Conservation (phyloP, 2,113 vertebrate genomes). For the Caretta caretta region DNA sequence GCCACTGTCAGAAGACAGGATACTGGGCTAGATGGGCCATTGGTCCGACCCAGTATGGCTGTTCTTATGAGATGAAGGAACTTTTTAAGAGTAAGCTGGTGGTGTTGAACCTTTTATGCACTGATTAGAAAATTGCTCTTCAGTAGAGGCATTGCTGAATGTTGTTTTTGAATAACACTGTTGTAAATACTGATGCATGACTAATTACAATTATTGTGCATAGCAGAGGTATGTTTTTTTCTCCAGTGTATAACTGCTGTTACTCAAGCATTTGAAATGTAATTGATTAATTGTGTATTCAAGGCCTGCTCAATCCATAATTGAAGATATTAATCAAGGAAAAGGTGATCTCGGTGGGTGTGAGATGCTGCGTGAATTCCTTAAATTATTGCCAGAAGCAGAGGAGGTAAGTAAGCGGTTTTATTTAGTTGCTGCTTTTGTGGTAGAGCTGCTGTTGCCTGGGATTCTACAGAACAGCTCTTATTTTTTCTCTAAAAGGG, state of each 20-base stretch:
- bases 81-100: background rate
- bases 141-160: background rate
- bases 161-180: background rate
- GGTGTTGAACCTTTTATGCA: background rate
- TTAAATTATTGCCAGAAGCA: constrained; percentile 93
- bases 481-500: background rate
- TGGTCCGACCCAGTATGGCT: background rate
- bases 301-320: constrained; percentile 91
- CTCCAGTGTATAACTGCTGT: constrained; percentile 4
- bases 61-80: background rate
- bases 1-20: background rate
- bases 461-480: background rate
- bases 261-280: constrained; percentile 32
- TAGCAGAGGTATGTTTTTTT: background rate
- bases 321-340: constrained; percentile 91
- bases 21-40: background rate
- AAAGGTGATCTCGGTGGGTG: constrained; percentile 88
- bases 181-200: background rate
- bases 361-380: constrained; percentile 91
- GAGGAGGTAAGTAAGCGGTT: constrained; percentile 88
- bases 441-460: background rate
- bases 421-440: background rate
- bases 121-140: background rate
- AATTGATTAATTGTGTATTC: constrained; percentile 69
- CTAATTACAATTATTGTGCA: background rate